Base-by-base conservation (phyloP, 92 coral and sea anemone species). In the Montipora capitata region DNA sequence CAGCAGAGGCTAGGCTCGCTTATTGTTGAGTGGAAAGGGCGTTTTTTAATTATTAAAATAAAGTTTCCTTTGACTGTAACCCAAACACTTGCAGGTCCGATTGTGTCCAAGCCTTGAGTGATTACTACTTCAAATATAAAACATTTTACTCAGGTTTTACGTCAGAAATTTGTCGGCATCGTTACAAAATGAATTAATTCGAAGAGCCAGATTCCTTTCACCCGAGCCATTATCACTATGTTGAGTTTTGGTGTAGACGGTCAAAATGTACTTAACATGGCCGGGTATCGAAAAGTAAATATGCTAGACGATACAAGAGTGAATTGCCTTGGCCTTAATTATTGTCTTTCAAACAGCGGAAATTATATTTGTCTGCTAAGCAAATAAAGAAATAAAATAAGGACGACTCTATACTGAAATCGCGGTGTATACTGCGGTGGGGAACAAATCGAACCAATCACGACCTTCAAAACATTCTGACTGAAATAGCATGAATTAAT, bases 301-400 rank as follows among this genome's bases (percentile, higher is more conserved):
- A 62, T 62, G 67, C n/a, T 0, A 14, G 67, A 15, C n/a, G 67
- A 62, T 62, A 62, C 14, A 17, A 62, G 2, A 16, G 27, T 15
- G 27, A 10, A 62, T 73, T 73, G 61, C 12, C 52, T 18, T 38
- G 39, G 73, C 68, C n/a, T 61, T 63, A 41, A 71, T 79, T 45
- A 14, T 18, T 3, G 15, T 65, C 63, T 12, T 44, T 65, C 67
- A 15, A 41, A 79, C 59, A 51, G 18, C 83, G 83, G 83, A 79
- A 79, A 79, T 79, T 79, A 66, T 45, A 79, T 79, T 79, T 79
- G 71, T 43, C 43, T 63, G 83, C 40, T 2, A 65, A 9, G 45
- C 13, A 7, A 13, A 52, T n/a, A 17, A 43, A 43, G 52, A 41
- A 77, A 79, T 59, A 5, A 64, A 40, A 16, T 10, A 20, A n/a